Base-by-base conservation (phyloP, 2,888 invertebrate species). In the Ypsolopha sequella region DNA sequence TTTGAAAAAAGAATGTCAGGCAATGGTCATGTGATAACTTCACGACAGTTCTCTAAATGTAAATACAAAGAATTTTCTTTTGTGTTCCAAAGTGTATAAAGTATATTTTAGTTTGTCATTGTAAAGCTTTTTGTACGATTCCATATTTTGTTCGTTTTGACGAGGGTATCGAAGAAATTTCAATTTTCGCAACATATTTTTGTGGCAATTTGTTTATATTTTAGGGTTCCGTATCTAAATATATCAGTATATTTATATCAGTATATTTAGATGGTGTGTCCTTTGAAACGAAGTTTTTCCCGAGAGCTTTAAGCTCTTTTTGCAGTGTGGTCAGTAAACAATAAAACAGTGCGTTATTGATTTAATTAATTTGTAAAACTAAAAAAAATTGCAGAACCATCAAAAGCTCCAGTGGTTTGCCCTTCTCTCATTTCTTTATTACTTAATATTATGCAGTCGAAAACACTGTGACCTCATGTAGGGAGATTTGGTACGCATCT, bases 401-500 rank as follows among this genome's bases (percentile, higher is more conserved):
- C 24, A 24, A 24, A 24, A 4, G 24, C 24, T 4, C 24, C 24
- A 24, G 24, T 68, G 70, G 64, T 70, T 68, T 57, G 56, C 54
- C 64, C 66, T 65, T 24, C 4, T 67, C 70, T 70, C 71, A 64
- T 71, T 71, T 43, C 39, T 50, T 48, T 41, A 34, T 49, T 38
- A 48, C 73, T 68, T 73, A 73, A 73, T 68, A 70, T 72, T 65
- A 70, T 66, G 68, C 68, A 24, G 70, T 70, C 61, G 62, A 63
- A 53, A 41, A 48, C 39, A 24, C 54, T 61, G 65, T 67, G 69
- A 74, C 73, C 69, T 70, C 46, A 35, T 60, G 56, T 56, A 56
- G 60, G 61, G 58, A 52, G 62, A 76, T 77, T 78, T 55, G 75
- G 59, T 60, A 67, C 79, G 63, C 79, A 78, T 77, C 72, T 79